Base-by-base conservation (phyloP, 1,140 invertebrate species). In the Andrena cerasifolii region DNA sequence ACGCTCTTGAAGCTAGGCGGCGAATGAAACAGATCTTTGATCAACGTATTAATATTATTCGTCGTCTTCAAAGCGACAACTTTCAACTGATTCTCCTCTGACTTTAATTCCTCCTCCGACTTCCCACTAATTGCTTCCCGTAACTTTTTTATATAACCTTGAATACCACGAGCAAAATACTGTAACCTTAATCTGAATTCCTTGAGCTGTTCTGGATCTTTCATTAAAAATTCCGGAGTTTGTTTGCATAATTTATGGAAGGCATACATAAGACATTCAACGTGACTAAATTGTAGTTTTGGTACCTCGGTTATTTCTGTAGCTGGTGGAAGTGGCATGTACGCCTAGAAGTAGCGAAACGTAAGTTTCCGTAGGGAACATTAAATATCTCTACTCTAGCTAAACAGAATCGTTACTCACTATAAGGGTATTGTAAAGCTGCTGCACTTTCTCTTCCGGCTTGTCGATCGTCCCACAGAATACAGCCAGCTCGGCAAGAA, bases 1-100 rank as follows among this genome's bases (percentile, higher is more conserved):
- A 94, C 93, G 82, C 96, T 96, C 89, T 99, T 99, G 90, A 98
- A 99, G 81, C 96, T 96, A 4, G 98, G 98, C 47, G 98, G 98
- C 78, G 95, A 96, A 89, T 99, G 97, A 91, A 99, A 99, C 67
- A 99, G 93, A 93, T 99, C 98, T 90, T 98, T 97, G 63, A 99
- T 98, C 21, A 99, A 93, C 0, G 95, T 95, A 88, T 98, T 98
- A 61, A 99, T 99, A 90, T 99, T 99, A 58, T 96, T 96, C 33
- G 97, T 98, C 12, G 97, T 97, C 90, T 97, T 98, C 7, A 98
- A 91, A 18, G 97, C 97, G 45, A 96, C 95, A 66, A 98, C 93
- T 92, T 97, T 97, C 1, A 98, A 94, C 91, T 98, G 97, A 91
- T 98, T 96, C 93, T 98, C 96, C 78, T 97, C 95, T 18, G 95